Base-by-base conservation (phyloP, 2,888 invertebrate species). In the Liodrosophila aerea region DNA sequence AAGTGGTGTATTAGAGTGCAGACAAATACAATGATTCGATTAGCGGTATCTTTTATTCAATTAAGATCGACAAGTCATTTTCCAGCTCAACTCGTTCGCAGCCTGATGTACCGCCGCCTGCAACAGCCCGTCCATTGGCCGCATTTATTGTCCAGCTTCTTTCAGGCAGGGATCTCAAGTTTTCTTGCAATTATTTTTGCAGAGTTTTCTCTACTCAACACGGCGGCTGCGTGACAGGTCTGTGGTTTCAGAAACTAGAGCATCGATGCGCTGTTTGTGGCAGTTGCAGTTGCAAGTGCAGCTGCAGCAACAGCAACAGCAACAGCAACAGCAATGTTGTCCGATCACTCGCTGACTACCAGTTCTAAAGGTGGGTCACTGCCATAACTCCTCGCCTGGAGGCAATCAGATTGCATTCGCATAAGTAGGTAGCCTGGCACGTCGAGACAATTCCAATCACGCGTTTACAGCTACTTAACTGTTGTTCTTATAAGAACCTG, bases 361-460 rank as follows among this genome's bases (percentile, higher is more conserved):
- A 86, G 69, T 87, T 87, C 73, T 72, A 67, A 75, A 88, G 88
- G 82, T 88, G 76, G 89, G 88, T 88, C 89, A 88, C 75, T 74
- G 75, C 82, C 86, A 85, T 87, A 86, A 81, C 85, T 87, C 72
- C 67, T 71, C 51, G 54, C 43, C 56, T n/a, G 15, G 56, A 64
- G 16, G 57, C 61, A 52, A 16, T 52, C 44, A 66, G 51, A 66
- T 57, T 51, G 67, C 56, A 61, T 43, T 37, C 57, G 12, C 59
- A 65, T 53, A 40, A 30, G 53, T 49, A 60, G 7, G 15, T 49
- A 27, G 41, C 34, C 50, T 40, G 12, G 7, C 59, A 60, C 33
- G 45, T 39, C 39, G 72, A 69, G 64, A 62, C 80, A 76, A 27
- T 72, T 67, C 68, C 73, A 77, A 85, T 84, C 76, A 67, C 43